A percentile compares a stretch with the other conserved stretches of the same genome.
These are phyloP conservation scores for Eumacrocentrus americanus DNA, from an alignment of 2,888 invertebrate species.

Conservation along the genomic window DNA sequence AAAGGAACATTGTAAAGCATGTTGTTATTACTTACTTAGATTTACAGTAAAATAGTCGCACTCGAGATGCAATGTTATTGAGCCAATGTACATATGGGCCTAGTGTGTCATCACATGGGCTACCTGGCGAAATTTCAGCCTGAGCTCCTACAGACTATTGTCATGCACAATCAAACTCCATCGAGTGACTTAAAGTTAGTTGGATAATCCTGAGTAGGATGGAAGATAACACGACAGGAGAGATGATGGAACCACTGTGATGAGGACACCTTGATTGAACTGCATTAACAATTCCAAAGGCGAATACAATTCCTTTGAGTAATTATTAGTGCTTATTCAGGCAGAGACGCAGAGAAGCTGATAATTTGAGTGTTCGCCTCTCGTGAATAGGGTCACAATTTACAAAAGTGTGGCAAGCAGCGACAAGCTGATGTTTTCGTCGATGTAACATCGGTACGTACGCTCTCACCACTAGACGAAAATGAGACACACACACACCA, in stretches of 20 bases:
- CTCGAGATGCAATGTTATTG: not conserved
- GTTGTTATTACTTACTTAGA: conserved; percentile 11
- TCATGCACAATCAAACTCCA: conserved; percentile 46
- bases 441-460: not conserved
- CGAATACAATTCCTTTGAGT: not conserved
- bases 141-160: conserved; percentile 39
- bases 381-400: not conserved
- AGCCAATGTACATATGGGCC: conserved; percentile 12
- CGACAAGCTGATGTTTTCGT: not conserved
- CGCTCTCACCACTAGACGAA: not conserved
- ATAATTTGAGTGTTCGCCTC: not conserved
- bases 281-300: conserved; percentile 27
- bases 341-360: not conserved
- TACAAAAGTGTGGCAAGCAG: not conserved
- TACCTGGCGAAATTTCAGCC: conserved; percentile 40
- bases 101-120: conserved; percentile 21
- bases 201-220: not conserved
- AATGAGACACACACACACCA: conserved; percentile 1
- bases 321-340: not conserved
- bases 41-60: not conserved
- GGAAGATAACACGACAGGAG: conserved; percentile 27
- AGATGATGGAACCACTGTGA: conserved; percentile 29
- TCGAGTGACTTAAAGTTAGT: conserved; percentile 26
- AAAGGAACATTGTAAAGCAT: no score
- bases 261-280: conserved; percentile 38